A percentile compares a stretch with the other conserved stretches of the same genome.
Conservation (phyloP, 2,888 invertebrate species). For the Trachelus tabidus region DNA sequence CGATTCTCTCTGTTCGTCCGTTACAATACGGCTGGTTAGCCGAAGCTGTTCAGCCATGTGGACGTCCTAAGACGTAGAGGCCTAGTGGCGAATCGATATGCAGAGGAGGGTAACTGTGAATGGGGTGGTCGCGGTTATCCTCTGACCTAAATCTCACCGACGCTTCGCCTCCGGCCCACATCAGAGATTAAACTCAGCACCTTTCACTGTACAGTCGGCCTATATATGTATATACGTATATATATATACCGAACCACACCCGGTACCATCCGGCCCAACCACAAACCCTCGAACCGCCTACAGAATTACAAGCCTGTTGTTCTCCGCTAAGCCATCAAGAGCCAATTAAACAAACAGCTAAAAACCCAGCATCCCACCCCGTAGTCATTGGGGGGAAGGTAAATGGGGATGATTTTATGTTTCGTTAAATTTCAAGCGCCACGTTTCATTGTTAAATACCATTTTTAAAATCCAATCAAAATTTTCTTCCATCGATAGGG, state of each 20-base stretch:
- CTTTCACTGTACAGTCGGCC: background rate
- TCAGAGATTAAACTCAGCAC: conserved; percentile 28
- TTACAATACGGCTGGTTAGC: too few relatives aligned
- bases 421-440: too few relatives aligned
- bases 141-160: conserved; percentile 33
- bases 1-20: too few relatives aligned
- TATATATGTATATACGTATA: background rate
- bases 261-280: background rate
- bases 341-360: conserved; percentile 3
- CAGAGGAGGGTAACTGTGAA: background rate
- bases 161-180: conserved; percentile 21
- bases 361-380: background rate
- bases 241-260: background rate
- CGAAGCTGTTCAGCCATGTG: too few relatives aligned
- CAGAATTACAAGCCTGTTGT: conserved; percentile 4
- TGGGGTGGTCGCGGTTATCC: conserved; percentile 26
- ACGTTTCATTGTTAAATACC: too few relatives aligned
- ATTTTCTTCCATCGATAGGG: too few relatives aligned
- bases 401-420: too few relatives aligned
- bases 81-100: background rate
- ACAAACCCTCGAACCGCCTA: conserved; percentile 1
- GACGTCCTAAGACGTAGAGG: too few relatives aligned
- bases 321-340: conserved; percentile 4
- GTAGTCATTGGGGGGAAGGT: too few relatives aligned
- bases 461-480: too few relatives aligned